phyloP scores from a whole-genome alignment of 1,140 invertebrate genomes.

The Nymphalis io region DNA sequence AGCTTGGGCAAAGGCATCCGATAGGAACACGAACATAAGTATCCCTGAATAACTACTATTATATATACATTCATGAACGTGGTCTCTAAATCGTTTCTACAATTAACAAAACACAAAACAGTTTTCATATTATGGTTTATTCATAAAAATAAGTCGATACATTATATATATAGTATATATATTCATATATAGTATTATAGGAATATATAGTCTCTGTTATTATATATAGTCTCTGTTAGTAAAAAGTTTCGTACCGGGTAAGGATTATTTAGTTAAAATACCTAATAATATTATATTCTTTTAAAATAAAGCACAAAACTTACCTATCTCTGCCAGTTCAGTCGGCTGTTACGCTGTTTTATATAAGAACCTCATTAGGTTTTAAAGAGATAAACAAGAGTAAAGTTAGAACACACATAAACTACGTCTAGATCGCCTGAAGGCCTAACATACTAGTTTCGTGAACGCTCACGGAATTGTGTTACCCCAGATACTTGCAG shows the following conservation, averaged over 20 bases:
- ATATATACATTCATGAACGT: neutral
- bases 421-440: constrained; percentile 4
- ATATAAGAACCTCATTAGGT: neutral
- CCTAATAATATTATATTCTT: too few species aligned
- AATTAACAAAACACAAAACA: neutral
- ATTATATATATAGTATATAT: too few species aligned
- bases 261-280: too few species aligned
- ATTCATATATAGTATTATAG: too few species aligned
- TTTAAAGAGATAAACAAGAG: neutral
- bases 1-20: neutral
- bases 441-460: constrained; percentile 15
- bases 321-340: too few species aligned
- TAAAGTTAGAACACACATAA: constrained; percentile 5
- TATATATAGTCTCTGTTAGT: too few species aligned
- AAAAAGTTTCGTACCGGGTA: too few species aligned
- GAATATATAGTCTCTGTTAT: too few species aligned
- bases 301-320: too few species aligned
- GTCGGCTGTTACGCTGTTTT: neutral
- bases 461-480: constrained; percentile 19
- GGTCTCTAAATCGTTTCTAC: neutral
- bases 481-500: neutral
- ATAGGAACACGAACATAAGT: neutral
- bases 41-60: neutral
- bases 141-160: too few species aligned
- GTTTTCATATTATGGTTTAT: too few species aligned